phyloP scores from a whole-genome alignment of 2,113 vertebrate genomes.

The Leuciscus idus region DNA sequence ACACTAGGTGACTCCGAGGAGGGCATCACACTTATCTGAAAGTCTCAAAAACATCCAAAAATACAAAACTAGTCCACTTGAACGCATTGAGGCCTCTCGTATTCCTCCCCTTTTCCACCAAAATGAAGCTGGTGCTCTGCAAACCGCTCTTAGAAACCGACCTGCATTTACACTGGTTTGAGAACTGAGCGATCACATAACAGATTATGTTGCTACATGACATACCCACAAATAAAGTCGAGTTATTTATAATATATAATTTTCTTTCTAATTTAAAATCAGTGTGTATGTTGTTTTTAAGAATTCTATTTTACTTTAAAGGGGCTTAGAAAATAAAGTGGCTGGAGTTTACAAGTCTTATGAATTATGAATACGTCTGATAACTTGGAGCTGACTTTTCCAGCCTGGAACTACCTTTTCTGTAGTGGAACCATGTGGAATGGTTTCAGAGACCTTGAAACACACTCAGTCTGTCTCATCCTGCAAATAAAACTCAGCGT shows the following conservation, averaged over 20 bases:
- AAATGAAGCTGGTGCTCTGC: neutral
- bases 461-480: neutral
- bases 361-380: neutral
- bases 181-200: neutral
- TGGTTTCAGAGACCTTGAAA: conserved; percentile 1
- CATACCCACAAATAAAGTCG: neutral
- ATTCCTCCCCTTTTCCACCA: neutral
- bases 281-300: neutral
- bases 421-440: neutral
- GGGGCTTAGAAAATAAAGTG: neutral
- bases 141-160: neutral
- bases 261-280: neutral
- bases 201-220: neutral
- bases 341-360: neutral
- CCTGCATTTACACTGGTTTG: neutral
- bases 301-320: neutral
- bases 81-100: neutral
- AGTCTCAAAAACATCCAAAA: conserved; percentile 14
- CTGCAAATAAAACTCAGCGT: neutral
- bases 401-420: neutral
- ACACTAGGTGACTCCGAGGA: conserved; percentile 44
- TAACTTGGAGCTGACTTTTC: neutral
- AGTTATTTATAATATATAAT: neutral
- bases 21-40: conserved; percentile 39
- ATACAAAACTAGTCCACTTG: conserved; percentile 18